Base-by-base conservation (phyloP, 2,888 invertebrate genomes). In the Nebria salina region DNA sequence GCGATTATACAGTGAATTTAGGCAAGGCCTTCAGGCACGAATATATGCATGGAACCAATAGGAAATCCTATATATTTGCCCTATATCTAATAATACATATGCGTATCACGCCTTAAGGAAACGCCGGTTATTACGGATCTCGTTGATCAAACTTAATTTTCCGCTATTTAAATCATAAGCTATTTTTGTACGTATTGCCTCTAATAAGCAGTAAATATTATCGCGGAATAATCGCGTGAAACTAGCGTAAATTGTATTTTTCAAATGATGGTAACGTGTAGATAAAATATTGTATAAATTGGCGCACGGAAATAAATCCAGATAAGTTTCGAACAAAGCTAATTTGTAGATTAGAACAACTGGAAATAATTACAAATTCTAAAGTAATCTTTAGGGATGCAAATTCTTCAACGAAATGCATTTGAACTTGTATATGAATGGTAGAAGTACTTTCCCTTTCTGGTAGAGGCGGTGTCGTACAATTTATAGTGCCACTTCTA, bases 401-500 rank as follows among this genome's bases (percentile, higher is more conserved):
- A 54, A 54, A 54, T 54, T 54, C 54, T 54, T 54, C 54, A 54
- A 54, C 54, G 8, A 54, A 54, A 54, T 54, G 54, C 54, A 54
- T 54, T 54, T 54, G 6, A 54, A 54, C 54, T 66, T 66, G 66
- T 66, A 66, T 15, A 54, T 54, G 54, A 54, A 54, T 54, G 54
- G 54, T 54, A 34, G 34, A 25, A 72, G n/a, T 64, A 74, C 75
- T 79, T 26, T 79, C 79, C 74, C 75, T 75, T 68, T 79, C 73
- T 20, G 65, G 78, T 74, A 65, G 73, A 73, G 65, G 74, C 66
- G 41, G 70, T 70, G 70, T 70, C 70, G 25, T 25, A 66, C 66
- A 73, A 79, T 79, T 79, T 79, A 79, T 79, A 75, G 79, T 65
- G 54, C 15, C 68, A 79, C 79, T 79, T 75, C 79, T 74, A 74